Evolutionary conservation across 2,797 vertebrate genomes (phyloP).

Genomic region (Protonibea diacanthus): DNA sequence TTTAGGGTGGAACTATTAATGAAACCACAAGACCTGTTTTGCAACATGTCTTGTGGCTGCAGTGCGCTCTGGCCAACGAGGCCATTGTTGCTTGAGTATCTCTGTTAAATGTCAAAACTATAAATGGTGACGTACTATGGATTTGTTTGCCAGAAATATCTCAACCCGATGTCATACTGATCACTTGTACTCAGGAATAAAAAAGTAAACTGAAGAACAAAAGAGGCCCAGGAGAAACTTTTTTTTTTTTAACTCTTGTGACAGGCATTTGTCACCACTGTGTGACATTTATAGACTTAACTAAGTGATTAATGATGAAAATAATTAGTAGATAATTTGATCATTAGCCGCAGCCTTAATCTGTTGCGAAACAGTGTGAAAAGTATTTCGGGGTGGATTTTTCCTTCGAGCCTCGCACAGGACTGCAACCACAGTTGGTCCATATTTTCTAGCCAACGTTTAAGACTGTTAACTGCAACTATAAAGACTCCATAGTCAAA

Average conservation of each 20-base stretch:
- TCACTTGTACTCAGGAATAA: neutral
- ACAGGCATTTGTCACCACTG: neutral
- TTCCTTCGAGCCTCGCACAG: slow-evolving; percentile 44
- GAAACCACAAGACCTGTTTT: slow-evolving; percentile 39
- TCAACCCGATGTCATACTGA: neutral
- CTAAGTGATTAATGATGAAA: neutral
- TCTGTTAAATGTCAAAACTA: slow-evolving; percentile 6
- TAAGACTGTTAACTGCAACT: slow-evolving; percentile 29
- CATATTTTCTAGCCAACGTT: slow-evolving; percentile 39
- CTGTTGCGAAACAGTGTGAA: slow-evolving; percentile 19
- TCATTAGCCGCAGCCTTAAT: neutral
- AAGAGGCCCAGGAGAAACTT: neutral
- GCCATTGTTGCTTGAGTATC: slow-evolving; percentile 24
- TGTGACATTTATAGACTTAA: neutral
- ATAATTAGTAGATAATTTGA: neutral
- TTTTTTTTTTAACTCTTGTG: no score
- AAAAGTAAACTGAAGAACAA: neutral
- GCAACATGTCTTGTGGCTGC: slow-evolving; percentile 36
- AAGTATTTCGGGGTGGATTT: slow-evolving; percentile 58
- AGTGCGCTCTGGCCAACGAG: slow-evolving; percentile 5
- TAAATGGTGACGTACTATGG: neutral
- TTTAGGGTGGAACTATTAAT: slow-evolving; percentile 41
- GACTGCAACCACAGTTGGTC: slow-evolving; percentile 61
- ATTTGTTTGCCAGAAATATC: slow-evolving; percentile 8
- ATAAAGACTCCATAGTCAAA: neutral